Evolutionary conservation across 2,888 invertebrate genomes (phyloP).

Genomic region (Mesochorus sp.): DNA sequence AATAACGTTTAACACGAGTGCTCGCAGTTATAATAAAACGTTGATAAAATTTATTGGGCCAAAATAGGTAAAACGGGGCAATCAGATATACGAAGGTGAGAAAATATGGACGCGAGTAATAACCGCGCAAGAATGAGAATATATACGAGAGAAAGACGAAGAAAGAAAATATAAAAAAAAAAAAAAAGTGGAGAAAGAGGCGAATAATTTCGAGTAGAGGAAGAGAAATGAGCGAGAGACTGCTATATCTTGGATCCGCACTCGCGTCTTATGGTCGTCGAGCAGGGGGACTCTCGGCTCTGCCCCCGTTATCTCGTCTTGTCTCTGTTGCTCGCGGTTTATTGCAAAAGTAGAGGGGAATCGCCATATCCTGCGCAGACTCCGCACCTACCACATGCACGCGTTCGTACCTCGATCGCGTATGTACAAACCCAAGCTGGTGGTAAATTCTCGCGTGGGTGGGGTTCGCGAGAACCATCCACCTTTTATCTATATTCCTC

Average conservation of each 20-base stretch:
- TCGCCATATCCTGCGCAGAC: slow-evolving; percentile 78
- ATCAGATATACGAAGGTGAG: slow-evolving; percentile 23
- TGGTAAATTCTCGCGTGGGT: slow-evolving; percentile 52
- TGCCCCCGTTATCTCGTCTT: background rate
- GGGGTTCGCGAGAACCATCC: slow-evolving; percentile 36
- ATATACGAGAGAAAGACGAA: slow-evolving; percentile 20
- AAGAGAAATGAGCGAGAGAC: slow-evolving; percentile 42
- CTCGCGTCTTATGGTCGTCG: slow-evolving; percentile 29
- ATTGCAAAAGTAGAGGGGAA: slow-evolving; percentile 68
- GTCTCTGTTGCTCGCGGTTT: background rate
- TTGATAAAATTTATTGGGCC: no score
- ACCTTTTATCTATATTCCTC: slow-evolving; percentile 30
- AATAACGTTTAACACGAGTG: no score
- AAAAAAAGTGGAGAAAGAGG: slow-evolving; percentile 21
- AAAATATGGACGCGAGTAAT: slow-evolving; percentile 15
- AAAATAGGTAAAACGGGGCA: no score
- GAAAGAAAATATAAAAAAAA: background rate
- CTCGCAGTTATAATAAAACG: no score
- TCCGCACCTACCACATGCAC: slow-evolving; percentile 34
- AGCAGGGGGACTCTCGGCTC: slow-evolving; percentile 12
- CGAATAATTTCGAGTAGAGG: background rate
- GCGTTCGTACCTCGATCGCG: slow-evolving; percentile 6
- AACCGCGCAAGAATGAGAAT: background rate
- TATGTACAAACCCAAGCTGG: slow-evolving; percentile 36
- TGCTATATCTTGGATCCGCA: slow-evolving; percentile 37